Evolutionary conservation across 2,888 invertebrate genomes (phyloP), one percentile per base, ranked within the genome.

Genomic region (Platynereis dumerilii): DNA sequence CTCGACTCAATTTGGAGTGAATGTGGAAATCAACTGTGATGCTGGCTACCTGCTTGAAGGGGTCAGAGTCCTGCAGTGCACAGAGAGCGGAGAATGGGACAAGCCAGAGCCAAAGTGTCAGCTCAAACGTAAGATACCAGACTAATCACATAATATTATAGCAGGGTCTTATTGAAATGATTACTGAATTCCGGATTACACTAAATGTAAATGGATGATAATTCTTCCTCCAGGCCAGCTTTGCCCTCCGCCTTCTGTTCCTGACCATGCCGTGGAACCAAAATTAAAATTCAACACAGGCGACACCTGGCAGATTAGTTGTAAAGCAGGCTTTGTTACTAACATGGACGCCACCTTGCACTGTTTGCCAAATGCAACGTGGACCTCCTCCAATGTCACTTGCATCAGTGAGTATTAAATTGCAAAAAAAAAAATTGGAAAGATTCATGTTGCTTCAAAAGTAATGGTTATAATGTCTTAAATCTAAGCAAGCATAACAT

Each of bases 341-440:
- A 59, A 56, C 7, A 78, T 75, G 2, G 65, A 76, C 64, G 72
- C 78, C 68, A 68, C 69, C 3, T 69, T 78, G 29, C 72, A 69
- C 0, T 84, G 84, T 67, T 72, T 72, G 28, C 67, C 69, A 1
- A 76, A 80, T 60, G 74, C 73, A 10, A 72, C 72, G 1, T 84
- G 84, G 85, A 74, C 75, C 5, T n/a, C 54, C 2, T 75, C 76
- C 2, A 44, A 56, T 2, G 80, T 79, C 39, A 34, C 48, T 2
- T 85, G 84, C 68, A 70, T 74, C 68, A 73, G 83, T 83, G 74
- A 73, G 74, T 68, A 2, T 39, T n/a, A n/a, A n/a, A n/a, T n/a
- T n/a, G 0, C 29, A 2, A 48, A 27, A 7, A 26, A 28, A 55
- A n/a, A n/a, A n/a, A n/a, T n/a, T 22, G 12, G n/a, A n/a, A n/a